Evolutionary conservation across 1,140 invertebrate species (phyloP).

Genomic region (Bombus picipes): DNA sequence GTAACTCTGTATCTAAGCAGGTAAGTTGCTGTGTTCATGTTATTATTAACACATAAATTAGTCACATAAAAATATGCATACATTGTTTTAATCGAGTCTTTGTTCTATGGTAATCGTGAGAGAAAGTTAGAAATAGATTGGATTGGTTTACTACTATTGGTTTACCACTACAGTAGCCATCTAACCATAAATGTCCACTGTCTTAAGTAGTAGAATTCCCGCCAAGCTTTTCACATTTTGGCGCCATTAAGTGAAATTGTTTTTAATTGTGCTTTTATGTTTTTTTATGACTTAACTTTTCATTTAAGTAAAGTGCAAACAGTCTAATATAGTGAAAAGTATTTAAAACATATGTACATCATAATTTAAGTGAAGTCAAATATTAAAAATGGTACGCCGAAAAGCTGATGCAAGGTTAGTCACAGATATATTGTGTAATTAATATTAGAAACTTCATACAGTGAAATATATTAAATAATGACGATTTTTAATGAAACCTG

Average conservation of each 20-base stretch:
- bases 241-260: background rate
- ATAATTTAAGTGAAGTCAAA: background rate
- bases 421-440: background rate
- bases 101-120: too few species aligned
- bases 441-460: background rate
- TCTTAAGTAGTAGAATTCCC: background rate
- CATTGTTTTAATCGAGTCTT: background rate
- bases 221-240: background rate
- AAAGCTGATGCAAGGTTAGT: slow-evolving; percentile 40
- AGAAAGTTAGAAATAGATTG: background rate
- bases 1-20: background rate
- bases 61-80: background rate
- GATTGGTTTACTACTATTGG: background rate
- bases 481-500: background rate
- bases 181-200: too few species aligned
- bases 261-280: background rate
- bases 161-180: too few species aligned
- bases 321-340: background rate
- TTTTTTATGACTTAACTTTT: background rate
- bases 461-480: background rate
- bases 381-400: slow-evolving; percentile 43
- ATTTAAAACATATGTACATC: background rate
- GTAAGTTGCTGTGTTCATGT: background rate
- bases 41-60: background rate
- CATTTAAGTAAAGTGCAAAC: background rate